Evolutionary conservation across 1,140 invertebrate genomes (phyloP), one percentile per base, ranked within the genome.

Genomic region (Mactra quadrangularis): DNA sequence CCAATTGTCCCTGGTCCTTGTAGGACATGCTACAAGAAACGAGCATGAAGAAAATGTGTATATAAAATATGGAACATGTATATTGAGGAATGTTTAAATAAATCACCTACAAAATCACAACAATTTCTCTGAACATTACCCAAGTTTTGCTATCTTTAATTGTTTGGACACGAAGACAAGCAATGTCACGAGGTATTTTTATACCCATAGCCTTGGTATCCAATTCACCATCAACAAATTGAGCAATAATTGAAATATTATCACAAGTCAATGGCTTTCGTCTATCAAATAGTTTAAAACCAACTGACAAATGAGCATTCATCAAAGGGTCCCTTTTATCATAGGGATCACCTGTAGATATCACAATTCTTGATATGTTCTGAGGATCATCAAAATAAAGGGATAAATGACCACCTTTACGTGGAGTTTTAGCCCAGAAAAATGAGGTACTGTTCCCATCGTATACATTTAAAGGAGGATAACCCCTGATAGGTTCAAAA

Each of bases 371-470:
- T 1, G 75, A 68, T 15, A 90, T 74, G 27, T 82, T 84, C 15
- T 85, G 45, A n/a, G 85, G 83, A 19, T 38, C 52, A 13, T 83
- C 17, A 68, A 87, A 90, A 3, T 86, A 64, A 19, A 90, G 29
- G 7, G 66, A 52, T 33, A 86, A 85, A 60, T 82, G 74, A 11
- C 81, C 64, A 25, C 71, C 59, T 15, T 29, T 53, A 53, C 52
- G 76, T 3, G 84, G 79, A 11, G 53, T 82, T 15, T 70, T 78
- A 15, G 71, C 86, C 82, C 84, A 86, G 55, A 89, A 90, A 68
- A 60, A 88, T 22, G 57, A 35, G 3, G 70, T 22, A 17, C 3
- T 31, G 38, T 78, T 53, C 15, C 72, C 47, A 38, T 85, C 71
- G 55, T 90, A 88, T 6, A 84, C 85, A 35, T 84, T 62, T 22